phyloP scores from a whole-genome alignment of 2,888 invertebrate species.

The Dolichomitus sp. region DNA sequence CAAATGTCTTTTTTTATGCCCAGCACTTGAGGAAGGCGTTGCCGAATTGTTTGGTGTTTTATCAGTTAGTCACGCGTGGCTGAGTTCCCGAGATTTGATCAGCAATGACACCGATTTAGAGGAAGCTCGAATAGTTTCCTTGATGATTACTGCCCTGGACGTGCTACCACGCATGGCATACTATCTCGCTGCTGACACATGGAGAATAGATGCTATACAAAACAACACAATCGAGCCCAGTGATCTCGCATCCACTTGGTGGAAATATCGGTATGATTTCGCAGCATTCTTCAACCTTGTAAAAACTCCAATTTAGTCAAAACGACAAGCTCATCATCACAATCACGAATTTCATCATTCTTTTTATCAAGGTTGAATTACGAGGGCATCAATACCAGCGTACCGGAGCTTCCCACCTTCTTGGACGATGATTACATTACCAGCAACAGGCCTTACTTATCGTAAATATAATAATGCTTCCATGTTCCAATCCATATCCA shows the following conservation, averaged over 20 bases:
- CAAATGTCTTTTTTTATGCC: constrained; percentile 27
- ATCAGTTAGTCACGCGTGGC: constrained; percentile 80
- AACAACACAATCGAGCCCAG: constrained; percentile 71
- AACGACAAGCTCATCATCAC: background rate
- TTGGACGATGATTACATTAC: constrained; percentile 79
- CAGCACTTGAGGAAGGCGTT: constrained; percentile 80
- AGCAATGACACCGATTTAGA: constrained; percentile 72
- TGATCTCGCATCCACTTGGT: constrained; percentile 78
- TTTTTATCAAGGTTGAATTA: constrained; percentile 73
- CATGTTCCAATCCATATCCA: background rate
- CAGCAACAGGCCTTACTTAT: constrained; percentile 80
- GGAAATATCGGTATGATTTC: constrained; percentile 78
- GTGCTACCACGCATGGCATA: constrained; percentile 82
- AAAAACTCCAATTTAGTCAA: background rate
- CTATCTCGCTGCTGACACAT: constrained; percentile 79
- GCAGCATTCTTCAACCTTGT: background rate
- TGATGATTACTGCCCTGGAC: constrained; percentile 81
- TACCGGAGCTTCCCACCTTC: constrained; percentile 75
- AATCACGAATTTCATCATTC: constrained; percentile 22
- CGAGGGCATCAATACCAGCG: constrained; percentile 72
- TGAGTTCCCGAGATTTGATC: constrained; percentile 73
- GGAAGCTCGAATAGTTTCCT: constrained; percentile 74
- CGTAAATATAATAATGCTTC: constrained; percentile 75
- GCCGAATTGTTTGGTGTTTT: constrained; percentile 80
- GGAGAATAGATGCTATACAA: constrained; percentile 80